Conservation (phyloP, 2,113 vertebrate genomes). For the Phrynosoma platyrhinos region DNA sequence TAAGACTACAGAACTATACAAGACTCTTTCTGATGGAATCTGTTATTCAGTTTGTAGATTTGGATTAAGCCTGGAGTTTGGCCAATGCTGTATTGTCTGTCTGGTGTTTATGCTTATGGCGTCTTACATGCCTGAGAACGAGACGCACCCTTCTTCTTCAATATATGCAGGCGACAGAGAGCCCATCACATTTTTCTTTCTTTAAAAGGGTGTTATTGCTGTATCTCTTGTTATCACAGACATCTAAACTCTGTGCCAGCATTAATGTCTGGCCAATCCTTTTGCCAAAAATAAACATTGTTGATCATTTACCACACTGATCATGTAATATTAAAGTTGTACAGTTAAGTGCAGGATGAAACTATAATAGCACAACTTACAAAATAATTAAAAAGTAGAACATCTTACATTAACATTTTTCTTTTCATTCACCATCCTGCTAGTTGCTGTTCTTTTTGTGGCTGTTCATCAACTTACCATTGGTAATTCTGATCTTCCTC, state of each 20-base stretch:
- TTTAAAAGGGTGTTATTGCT: not conserved
- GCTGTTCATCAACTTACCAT: not conserved
- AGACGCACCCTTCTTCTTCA: not conserved
- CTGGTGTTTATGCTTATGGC: conserved; percentile 8
- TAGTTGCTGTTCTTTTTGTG: not conserved
- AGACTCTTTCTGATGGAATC: conserved; percentile 48
- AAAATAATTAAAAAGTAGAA: not conserved
- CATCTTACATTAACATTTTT: not conserved
- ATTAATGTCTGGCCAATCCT: not conserved
- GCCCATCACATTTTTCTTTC: not conserved
- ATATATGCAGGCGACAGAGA: conserved; percentile 1
- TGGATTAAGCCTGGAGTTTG: conserved; percentile 48
- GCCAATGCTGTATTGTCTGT: conserved; percentile 42
- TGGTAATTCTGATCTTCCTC: not conserved
- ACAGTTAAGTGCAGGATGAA: not conserved
- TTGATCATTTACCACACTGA: not conserved
- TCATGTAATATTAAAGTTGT: conserved; percentile 4
- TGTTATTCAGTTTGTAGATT: conserved; percentile 22
- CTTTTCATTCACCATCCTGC: too few relatives aligned
- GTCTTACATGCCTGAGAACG: conserved; percentile 10
- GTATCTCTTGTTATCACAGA: not conserved
- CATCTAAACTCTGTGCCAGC: not conserved
- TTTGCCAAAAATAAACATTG: not conserved
- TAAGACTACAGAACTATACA: conserved; percentile 16
- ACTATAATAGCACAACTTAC: not conserved